Conservation (phyloP, 1,140 invertebrate genomes). For the Psilanteris sp. region DNA sequence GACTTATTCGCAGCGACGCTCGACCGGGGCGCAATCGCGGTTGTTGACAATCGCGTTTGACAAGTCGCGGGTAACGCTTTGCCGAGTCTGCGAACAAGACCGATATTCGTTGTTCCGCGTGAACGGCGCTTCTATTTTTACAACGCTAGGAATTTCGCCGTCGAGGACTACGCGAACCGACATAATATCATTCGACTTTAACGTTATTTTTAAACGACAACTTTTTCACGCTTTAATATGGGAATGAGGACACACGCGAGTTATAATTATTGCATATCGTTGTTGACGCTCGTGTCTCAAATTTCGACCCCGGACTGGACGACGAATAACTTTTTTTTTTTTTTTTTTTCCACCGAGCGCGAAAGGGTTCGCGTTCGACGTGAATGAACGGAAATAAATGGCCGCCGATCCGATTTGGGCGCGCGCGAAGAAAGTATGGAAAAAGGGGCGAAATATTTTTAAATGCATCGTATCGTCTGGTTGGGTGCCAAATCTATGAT, state of each 20-base stretch:
- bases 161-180: constrained; percentile 61
- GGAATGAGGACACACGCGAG: constrained; percentile 55
- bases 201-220: constrained; percentile 66
- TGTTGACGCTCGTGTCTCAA: constrained; percentile 31
- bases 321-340: too few species aligned
- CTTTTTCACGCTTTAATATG: constrained; percentile 63
- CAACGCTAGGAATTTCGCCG: constrained; percentile 62
- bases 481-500: constrained; percentile 38
- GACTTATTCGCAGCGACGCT: too few species aligned
- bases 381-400: too few species aligned
- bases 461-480: constrained; percentile 5
- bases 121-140: constrained; percentile 62
- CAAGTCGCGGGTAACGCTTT: constrained; percentile 14
- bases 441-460: too few species aligned
- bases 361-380: too few species aligned
- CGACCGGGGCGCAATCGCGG: too few species aligned
- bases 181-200: constrained; percentile 65
- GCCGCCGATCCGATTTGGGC: too few species aligned
- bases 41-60: constrained; percentile 54
- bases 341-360: too few species aligned
- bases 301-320: too few species aligned
- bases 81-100: constrained; percentile 5
- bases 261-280: constrained; percentile 62
- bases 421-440: too few species aligned
- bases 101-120: constrained; percentile 42